Conservation (phyloP, 2,797 vertebrate species). For the Onychomys arenicola region DNA sequence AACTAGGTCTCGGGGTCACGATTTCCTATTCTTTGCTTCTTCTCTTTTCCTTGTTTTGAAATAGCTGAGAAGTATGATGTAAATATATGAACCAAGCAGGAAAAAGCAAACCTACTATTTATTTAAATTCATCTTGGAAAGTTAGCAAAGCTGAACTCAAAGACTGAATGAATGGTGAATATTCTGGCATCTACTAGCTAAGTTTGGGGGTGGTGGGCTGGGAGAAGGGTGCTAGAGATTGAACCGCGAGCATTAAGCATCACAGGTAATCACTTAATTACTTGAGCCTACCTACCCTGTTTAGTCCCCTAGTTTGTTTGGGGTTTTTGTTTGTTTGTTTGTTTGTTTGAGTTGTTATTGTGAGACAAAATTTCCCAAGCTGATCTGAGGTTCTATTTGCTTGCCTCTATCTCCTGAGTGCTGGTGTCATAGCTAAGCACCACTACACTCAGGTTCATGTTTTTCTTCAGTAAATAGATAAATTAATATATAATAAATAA, state of each 20-base stretch:
- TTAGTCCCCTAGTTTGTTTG: background rate
- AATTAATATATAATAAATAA: background rate
- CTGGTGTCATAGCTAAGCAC: background rate
- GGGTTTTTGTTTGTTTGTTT: background rate
- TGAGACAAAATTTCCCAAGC: background rate
- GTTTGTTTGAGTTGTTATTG: background rate
- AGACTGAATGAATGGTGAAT: background rate
- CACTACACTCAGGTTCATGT: background rate
- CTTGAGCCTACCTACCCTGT: background rate
- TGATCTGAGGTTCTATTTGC: background rate
- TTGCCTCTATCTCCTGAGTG: background rate
- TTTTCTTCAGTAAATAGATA: background rate
- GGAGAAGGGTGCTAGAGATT: background rate
- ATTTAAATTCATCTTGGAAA: conserved; percentile 38
- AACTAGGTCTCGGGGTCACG: background rate
- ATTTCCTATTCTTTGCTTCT: conserved; percentile 61
- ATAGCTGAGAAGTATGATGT: background rate
- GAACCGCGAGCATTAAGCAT: background rate
- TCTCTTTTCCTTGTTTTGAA: conserved; percentile 22
- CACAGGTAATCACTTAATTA: background rate
- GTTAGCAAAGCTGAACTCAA: conserved; percentile 49
- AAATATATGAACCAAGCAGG: conserved; percentile 19
- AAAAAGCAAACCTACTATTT: conserved; percentile 43
- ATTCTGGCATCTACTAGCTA: background rate
- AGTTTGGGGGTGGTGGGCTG: background rate